Evolutionary conservation across 2,888 invertebrate genomes (phyloP).

Genomic region (Calliphora vomitoria): DNA sequence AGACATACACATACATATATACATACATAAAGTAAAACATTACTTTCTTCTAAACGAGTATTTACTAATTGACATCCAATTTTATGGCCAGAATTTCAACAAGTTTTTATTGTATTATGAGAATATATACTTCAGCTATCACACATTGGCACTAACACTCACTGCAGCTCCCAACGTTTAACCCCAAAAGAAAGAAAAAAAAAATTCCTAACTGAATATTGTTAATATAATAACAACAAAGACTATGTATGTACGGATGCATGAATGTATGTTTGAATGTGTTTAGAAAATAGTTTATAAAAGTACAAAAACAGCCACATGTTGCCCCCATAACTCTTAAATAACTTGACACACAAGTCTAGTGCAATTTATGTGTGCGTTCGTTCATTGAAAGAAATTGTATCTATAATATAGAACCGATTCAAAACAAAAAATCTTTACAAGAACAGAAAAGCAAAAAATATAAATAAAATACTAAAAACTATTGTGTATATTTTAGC

Average conservation of each 20-base stretch:
- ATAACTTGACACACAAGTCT: conserved; percentile 72
- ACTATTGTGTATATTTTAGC: conserved; percentile 57
- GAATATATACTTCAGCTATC: neutral
- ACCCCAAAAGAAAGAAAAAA: conserved; percentile 1
- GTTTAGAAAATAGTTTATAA: conserved; percentile 61
- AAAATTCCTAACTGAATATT: conserved; percentile 38
- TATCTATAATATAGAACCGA: conserved; percentile 35
- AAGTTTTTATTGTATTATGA: conserved; percentile 32
- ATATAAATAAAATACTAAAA: neutral
- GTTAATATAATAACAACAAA: conserved; percentile 54
- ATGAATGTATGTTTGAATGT: conserved; percentile 1
- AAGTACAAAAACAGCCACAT: conserved; percentile 60
- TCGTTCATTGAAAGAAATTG: conserved; percentile 27
- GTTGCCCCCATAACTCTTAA: conserved; percentile 73
- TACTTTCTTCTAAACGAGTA: neutral
- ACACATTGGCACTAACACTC: neutral
- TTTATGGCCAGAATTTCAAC: conserved; percentile 54
- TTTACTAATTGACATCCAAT: conserved; percentile 67
- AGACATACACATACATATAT: too few species aligned
- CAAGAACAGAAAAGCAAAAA: neutral
- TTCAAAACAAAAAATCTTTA: neutral
- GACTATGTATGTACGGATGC: neutral
- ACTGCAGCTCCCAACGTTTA: conserved; percentile 9
- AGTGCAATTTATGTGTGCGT: conserved; percentile 57
- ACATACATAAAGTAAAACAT: neutral